Evolutionary conservation across 2,797 vertebrate species (phyloP).

Genomic region (Anguilla obscura): DNA sequence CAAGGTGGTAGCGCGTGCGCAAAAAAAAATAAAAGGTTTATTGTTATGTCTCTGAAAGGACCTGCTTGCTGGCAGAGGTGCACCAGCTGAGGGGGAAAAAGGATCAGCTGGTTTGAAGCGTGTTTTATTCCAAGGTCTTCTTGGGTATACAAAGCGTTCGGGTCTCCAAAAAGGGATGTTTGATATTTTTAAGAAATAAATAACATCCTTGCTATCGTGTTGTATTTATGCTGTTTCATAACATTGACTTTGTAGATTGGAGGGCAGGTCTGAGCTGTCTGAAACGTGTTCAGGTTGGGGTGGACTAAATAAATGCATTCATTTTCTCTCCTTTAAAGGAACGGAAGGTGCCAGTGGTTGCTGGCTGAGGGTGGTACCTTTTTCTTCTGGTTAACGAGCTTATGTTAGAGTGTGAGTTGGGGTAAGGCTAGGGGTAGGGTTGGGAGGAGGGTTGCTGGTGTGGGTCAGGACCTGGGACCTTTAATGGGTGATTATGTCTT

Average conservation of each 20-base stretch:
- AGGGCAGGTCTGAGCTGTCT: background rate
- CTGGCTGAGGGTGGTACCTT: background rate
- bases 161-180: background rate
- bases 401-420: no score
- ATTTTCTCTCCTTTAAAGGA: conserved; percentile 25
- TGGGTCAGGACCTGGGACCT: no score
- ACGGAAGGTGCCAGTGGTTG: background rate
- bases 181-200: background rate
- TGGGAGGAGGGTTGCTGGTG: no score
- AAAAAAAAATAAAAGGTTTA: background rate
- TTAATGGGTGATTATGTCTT: no score
- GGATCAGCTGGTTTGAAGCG: background rate
- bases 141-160: background rate
- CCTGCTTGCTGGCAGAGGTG: background rate
- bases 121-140: background rate
- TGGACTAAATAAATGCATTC: background rate
- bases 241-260: background rate
- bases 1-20: background rate
- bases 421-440: no score
- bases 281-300: background rate
- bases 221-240: background rate
- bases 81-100: background rate
- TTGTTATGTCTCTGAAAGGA: background rate
- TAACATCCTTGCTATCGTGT: background rate
- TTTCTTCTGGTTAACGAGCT: conserved; percentile 32